phyloP scores from a whole-genome alignment of 2,888 invertebrate species.

The Dasysyrphus albostriatus region DNA sequence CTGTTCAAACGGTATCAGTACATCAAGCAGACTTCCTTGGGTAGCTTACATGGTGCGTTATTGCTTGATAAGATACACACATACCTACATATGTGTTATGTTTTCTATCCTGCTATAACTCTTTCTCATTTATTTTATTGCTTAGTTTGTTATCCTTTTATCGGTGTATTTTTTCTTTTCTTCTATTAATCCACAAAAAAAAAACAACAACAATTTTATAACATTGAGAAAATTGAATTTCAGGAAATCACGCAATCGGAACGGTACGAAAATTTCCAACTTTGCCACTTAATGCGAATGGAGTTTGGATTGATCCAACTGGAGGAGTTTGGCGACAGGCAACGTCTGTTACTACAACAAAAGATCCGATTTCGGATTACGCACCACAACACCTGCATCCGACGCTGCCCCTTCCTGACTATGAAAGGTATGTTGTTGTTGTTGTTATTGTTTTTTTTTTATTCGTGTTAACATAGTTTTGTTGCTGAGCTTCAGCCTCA shows the following conservation, averaged over 20 bases:
- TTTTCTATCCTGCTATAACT: slow-evolving; percentile 28
- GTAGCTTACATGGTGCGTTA: slow-evolving; percentile 85
- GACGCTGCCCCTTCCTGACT: slow-evolving; percentile 83
- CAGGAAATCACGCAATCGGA: slow-evolving; percentile 84
- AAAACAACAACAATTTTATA: neutral
- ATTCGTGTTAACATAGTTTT: slow-evolving; percentile 24
- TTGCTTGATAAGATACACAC: slow-evolving; percentile 8
- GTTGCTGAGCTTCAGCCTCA: neutral
- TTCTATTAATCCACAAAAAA: slow-evolving; percentile 30
- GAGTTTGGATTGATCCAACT: slow-evolving; percentile 84
- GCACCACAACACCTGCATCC: slow-evolving; percentile 80
- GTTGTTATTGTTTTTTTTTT: no score
- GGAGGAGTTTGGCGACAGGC: slow-evolving; percentile 84
- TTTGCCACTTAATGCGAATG: slow-evolving; percentile 83
- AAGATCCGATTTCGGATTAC: slow-evolving; percentile 84
- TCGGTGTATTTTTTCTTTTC: slow-evolving; percentile 61
- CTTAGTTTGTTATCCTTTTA: slow-evolving; percentile 76
- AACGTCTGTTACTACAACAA: slow-evolving; percentile 81
- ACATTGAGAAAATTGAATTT: slow-evolving; percentile 77
- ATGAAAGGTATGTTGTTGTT: slow-evolving; percentile 82
- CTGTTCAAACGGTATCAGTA: slow-evolving; percentile 90
- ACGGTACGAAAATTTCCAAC: slow-evolving; percentile 84
- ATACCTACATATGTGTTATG: neutral
- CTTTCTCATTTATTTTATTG: slow-evolving; percentile 75
- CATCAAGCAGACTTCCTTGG: slow-evolving; percentile 88